Evolutionary conservation across 23 tunicate genomes (phyloP), one percentile per base, ranked within the genome.

Genomic region (Halocynthia aurantium): DNA sequence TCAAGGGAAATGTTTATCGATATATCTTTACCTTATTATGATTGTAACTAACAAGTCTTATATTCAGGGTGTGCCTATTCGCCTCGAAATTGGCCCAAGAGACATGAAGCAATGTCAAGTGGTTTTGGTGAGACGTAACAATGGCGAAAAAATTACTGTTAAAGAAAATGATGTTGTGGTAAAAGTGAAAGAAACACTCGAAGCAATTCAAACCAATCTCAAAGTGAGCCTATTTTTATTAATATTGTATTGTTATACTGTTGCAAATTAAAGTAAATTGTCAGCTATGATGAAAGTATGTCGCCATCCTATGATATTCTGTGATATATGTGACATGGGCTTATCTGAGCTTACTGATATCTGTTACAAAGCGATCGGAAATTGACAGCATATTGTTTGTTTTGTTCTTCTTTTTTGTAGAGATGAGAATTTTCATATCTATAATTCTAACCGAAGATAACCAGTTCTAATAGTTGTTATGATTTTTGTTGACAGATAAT

Each of bases 361-460:
- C n/a, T n/a, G 63, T 58, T 1, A n/a, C 44, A 31, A 58, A 13
- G 63, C 15, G n/a, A 13, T n/a, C 63, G n/a, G 15, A n/a, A 58
- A 13, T 58, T 58, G 63, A n/a, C n/a, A 58, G 63, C 15, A 58
- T n/a, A 58, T 58, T 0, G 2, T n/a, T n/a, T n/a, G n/a, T 58
- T 58, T 58, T 58, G 15, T 58, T 58, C n/a, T 58, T 15, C 5
- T 1, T 76, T 67, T 7, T 73, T 67, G 2, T 92, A 92, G 98
- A 57, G 99, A 58, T 94, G 99, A 95, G 99, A 94, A 55, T 94
- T 94, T 64, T 88, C 85, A 60, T 95, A 94, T 73, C 95, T 95
- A 8, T 92, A 92, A 31, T 31, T 31, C 44, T 31, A 1, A 31
- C 44, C 44, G 44, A n/a, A n/a, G n/a, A n/a, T n/a, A n/a, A n/a